Evolutionary conservation across 2,797 vertebrate genomes (phyloP), one percentile per base, ranked within the genome.

Genomic region (Crax fasciolata): DNA sequence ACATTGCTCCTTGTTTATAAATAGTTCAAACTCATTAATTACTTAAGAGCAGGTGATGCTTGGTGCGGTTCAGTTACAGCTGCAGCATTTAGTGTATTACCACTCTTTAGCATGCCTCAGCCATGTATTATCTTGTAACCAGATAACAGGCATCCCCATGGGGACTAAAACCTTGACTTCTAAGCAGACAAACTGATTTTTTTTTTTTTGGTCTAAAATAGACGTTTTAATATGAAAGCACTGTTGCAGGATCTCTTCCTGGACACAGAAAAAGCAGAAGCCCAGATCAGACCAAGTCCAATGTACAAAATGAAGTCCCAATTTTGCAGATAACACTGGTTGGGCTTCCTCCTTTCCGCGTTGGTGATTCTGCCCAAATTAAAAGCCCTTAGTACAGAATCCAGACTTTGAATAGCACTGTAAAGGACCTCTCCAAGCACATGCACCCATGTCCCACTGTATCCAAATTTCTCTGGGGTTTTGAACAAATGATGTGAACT

Each of bases 1-100:
- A 91, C 74, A 55, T 49, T 41, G 49, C 46, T 89, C 46, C 54
- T 78, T 72, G 35, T 58, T 90, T 94, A 97, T 94, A 94, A 94
- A 93, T 87, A 95, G 93, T 65, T 90, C 84, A 62, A 65, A 83
- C 77, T 96, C 95, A 96, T 96, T 84, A 95, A 96, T 97, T 96
- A 95, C 81, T 95, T 72, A 95, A 68, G 82, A 90, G 93, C 46
- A 93, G 90, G 89, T 91, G 90, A 91, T 79, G 68, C 75, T 85
- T 61, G 41, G 80, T 94, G 85, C 0, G 24, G 88, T 93, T 96
- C 94, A 83, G 66, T 92, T 93, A 95, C 90, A 94, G 87, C 71
- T 71, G 85, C 87, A 94, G 77, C 78, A 87, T 90, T 95, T 90
- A 94, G 87, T 80, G 88, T 93, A 71, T 24, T 76, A 93, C 75